phyloP scores from a whole-genome alignment of 64 coral and sea anemone genomes.

The Montipora capricornis region DNA sequence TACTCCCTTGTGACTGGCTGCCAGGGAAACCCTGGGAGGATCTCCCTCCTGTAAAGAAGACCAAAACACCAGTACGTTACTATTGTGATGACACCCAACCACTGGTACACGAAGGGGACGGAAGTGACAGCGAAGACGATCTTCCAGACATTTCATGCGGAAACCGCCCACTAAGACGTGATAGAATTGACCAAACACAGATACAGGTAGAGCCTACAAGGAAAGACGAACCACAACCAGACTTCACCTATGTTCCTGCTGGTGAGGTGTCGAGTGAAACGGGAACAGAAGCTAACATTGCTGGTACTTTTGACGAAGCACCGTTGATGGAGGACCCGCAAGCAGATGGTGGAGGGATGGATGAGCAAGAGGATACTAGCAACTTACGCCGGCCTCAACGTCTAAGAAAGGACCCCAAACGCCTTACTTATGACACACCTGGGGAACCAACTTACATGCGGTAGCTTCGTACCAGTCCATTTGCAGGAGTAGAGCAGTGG shows the following conservation, averaged over 20 bases:
- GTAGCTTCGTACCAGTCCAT: background rate
- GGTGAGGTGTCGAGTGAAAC: constrained; percentile 1
- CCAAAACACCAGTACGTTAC: too few relatives aligned
- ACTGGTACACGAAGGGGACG: too few relatives aligned
- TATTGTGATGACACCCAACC: too few relatives aligned
- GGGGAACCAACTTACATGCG: constrained; percentile 23
- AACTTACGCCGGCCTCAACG: constrained; percentile 17
- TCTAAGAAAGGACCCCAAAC: background rate
- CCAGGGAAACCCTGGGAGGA: background rate
- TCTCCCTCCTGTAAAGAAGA: too few relatives aligned
- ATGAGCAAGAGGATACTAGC: background rate
- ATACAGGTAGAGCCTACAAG: constrained; percentile 13
- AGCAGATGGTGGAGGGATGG: constrained; percentile 2
- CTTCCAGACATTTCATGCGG: background rate
- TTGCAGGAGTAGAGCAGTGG: background rate
- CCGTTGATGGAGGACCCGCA: constrained; percentile 3
- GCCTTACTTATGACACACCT: constrained; percentile 18
- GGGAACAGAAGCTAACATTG: background rate
- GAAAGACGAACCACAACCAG: constrained; percentile 7
- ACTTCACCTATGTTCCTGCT: background rate
- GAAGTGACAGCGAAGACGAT: too few relatives aligned
- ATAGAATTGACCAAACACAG: too few relatives aligned
- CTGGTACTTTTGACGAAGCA: constrained; percentile 2
- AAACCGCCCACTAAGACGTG: background rate
- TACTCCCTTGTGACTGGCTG: constrained; percentile 23